A percentile compares a stretch with the other conserved stretches of the same genome.
Evolutionary conservation across 2,113 vertebrate species (phyloP).

Genomic region (Kobus ellipsiprymnus): DNA sequence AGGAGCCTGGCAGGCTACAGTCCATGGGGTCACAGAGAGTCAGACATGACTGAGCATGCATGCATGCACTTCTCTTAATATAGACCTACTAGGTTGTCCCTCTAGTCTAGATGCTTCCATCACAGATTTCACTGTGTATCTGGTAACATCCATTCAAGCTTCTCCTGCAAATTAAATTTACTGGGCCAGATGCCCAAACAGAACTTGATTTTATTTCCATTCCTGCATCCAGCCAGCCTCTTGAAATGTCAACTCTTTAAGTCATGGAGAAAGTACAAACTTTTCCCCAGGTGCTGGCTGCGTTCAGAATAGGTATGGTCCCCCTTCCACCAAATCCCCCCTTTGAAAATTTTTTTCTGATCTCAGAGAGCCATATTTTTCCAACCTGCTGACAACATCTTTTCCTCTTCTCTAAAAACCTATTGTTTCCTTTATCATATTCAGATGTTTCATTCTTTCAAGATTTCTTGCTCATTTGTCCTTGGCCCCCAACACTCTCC

Average conservation of each 20-base stretch:
- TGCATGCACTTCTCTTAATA: neutral
- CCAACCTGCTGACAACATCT: neutral
- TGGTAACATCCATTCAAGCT: neutral
- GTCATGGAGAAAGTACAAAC: neutral
- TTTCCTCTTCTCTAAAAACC: neutral
- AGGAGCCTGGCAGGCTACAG: neutral
- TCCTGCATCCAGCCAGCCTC: neutral
- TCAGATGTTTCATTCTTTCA: conserved; percentile 40
- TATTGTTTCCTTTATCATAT: conserved; percentile 28
- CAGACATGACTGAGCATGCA: neutral
- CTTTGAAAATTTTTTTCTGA: neutral
- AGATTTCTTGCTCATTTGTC: neutral
- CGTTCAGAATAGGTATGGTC: neutral
- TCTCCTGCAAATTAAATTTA: conserved; percentile 10
- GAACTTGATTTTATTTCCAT: conserved; percentile 46
- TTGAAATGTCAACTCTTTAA: conserved; percentile 27
- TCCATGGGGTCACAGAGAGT: neutral
- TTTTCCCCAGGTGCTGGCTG: conserved; percentile 19
- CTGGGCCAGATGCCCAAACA: conserved; percentile 35
- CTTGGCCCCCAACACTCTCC: neutral
- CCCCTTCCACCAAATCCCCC: neutral
- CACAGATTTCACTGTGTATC: neutral
- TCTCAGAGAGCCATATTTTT: neutral
- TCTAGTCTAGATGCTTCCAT: neutral
- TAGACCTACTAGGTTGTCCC: neutral